Conservation (phyloP, 2,888 invertebrate species). For the Caenorhabditis virilis region DNA sequence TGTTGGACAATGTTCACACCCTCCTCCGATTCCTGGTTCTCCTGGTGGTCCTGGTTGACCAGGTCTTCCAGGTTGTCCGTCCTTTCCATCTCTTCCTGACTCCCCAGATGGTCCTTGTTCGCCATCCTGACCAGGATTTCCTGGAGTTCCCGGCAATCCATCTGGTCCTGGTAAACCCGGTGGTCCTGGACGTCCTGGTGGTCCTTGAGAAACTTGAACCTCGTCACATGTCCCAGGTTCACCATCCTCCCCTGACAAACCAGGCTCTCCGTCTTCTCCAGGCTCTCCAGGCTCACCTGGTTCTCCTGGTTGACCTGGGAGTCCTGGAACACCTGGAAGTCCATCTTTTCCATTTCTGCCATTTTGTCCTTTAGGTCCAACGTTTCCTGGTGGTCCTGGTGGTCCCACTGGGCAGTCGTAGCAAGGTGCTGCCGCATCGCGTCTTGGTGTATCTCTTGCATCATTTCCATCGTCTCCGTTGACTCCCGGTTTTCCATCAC, state of each 20-base stretch:
- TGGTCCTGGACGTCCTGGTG: conserved; percentile 39
- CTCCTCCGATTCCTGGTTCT: conserved; percentile 44
- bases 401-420: conserved; percentile 30
- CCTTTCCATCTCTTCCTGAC: conserved; percentile 45
- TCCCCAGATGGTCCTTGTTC: conserved; percentile 43
- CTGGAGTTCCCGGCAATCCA: conserved; percentile 50
- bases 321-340: conserved; percentile 40
- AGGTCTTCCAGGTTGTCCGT: conserved; percentile 30
- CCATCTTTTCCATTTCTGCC: conserved; percentile 48
- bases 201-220: conserved; percentile 38
- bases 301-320: conserved; percentile 47
- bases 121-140: conserved; percentile 50
- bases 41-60: conserved; percentile 46
- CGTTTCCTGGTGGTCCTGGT: conserved; percentile 42
- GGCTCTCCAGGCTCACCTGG: conserved; percentile 44
- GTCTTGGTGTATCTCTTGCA: conserved; percentile 14
- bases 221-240: conserved; percentile 30
- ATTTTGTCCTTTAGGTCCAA: conserved; percentile 48
- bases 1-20: conserved; percentile 48
- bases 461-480: conserved; percentile 41
- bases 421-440: conserved; percentile 16
- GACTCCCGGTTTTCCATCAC: conserved; percentile 47
- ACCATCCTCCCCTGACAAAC: conserved; percentile 38
- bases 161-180: conserved; percentile 38
- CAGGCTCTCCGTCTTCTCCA: conserved; percentile 44